Evolutionary conservation across 2,888 invertebrate species (phyloP).

Genomic region (Siphlonurus alternatus): DNA sequence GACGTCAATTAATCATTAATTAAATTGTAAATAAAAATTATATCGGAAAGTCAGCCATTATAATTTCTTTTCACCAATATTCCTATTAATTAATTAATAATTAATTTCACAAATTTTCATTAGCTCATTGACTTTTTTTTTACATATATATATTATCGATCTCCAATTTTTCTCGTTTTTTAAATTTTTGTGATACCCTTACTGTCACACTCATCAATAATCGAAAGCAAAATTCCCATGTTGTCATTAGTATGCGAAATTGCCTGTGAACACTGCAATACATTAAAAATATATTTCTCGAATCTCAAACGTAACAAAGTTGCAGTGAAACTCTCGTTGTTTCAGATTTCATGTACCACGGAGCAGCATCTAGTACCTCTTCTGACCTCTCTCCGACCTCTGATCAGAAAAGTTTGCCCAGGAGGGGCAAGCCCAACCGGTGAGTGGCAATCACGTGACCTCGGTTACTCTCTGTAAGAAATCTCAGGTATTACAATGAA

Average conservation of each 20-base stretch:
- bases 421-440: slow-evolving; percentile 51
- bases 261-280: neutral
- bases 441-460: slow-evolving; percentile 25
- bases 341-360: slow-evolving; percentile 56
- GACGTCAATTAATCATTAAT: too few species aligned
- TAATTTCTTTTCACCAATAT: too few species aligned
- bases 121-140: too few species aligned
- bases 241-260: neutral
- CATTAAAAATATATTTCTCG: slow-evolving; percentile 3
- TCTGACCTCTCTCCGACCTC: slow-evolving; percentile 63
- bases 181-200: too few species aligned
- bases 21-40: too few species aligned
- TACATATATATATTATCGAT: too few species aligned
- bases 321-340: too few species aligned
- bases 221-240: neutral
- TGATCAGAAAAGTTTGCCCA: slow-evolving; percentile 56
- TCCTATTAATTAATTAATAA: too few species aligned
- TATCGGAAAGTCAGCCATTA: too few species aligned
- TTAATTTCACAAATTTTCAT: too few species aligned
- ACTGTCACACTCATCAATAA: neutral
- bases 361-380: slow-evolving; percentile 56
- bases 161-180: too few species aligned
- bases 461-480: slow-evolving; percentile 5
- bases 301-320: too few species aligned
- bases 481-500: slow-evolving; percentile 12